phyloP scores from a whole-genome alignment of 2,113 vertebrate genomes.

The Nycticebus coucang region DNA sequence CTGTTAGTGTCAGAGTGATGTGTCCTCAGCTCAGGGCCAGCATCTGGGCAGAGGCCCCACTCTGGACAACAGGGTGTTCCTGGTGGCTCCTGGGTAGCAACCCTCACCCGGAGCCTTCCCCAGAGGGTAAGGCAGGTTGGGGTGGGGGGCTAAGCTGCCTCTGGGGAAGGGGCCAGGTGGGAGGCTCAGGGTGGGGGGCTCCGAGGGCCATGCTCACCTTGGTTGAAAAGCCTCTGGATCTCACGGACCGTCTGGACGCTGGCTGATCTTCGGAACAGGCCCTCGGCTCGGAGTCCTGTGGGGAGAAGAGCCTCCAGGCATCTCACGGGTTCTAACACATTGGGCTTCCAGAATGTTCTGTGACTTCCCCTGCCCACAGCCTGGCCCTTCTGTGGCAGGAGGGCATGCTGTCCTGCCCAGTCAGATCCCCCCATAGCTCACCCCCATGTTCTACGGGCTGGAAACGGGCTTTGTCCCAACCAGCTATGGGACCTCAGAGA shows the following conservation, averaged over 20 bases:
- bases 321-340: background rate
- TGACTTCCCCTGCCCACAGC: rapidly evolving
- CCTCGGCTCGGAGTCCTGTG: slow-evolving; percentile 89
- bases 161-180: rapidly evolving
- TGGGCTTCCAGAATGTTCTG: background rate
- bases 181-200: rapidly evolving
- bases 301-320: background rate
- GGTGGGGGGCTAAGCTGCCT: background rate
- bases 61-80: background rate
- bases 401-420: rapidly evolving
- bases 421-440: rapidly evolving
- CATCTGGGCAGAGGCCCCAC: background rate
- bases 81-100: background rate
- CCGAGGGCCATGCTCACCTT: slow-evolving; percentile 82
- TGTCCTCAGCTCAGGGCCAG: background rate
- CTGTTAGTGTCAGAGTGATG: rapidly evolving
- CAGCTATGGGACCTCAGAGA: background rate
- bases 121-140: background rate
- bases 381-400: background rate
- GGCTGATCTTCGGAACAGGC: slow-evolving; percentile 91
- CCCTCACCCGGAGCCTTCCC: background rate
- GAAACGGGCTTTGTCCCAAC: background rate
- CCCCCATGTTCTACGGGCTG: rapidly evolving
- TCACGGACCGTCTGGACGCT: slow-evolving; percentile 88
- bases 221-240: slow-evolving; percentile 90